These are phyloP conservation scores for Telmatochromis sp. DNA, from an alignment of 2,113 vertebrate genomes.

Conservation along the genomic window DNA sequence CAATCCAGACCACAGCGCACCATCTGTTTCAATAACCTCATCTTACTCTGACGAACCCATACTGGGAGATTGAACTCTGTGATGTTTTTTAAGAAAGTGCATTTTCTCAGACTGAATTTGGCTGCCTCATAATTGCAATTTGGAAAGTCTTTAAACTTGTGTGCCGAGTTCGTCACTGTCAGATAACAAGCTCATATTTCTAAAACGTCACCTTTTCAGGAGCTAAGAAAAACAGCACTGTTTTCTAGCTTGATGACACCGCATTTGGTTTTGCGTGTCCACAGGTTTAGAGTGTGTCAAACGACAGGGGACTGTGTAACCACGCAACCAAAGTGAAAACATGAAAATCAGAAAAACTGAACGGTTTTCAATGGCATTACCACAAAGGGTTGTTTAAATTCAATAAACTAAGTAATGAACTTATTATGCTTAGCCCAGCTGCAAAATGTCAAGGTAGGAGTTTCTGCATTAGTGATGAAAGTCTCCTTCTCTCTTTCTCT, in stretches of 20 bases:
- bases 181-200: neutral
- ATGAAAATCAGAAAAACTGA: neutral
- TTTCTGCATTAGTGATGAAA: neutral
- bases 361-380: neutral
- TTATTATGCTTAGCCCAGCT: neutral
- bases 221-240: neutral
- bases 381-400: neutral
- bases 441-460: neutral
- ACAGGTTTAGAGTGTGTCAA: neutral
- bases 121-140: neutral
- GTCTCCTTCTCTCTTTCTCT: neutral
- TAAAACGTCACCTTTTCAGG: neutral
- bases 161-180: neutral
- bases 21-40: constrained; percentile 25
- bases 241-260: neutral
- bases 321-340: neutral
- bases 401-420: neutral
- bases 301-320: neutral
- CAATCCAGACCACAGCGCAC: neutral
- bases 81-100: neutral
- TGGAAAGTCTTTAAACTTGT: neutral
- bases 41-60: neutral
- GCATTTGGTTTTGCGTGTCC: neutral
- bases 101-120: neutral
- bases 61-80: neutral